Base-by-base conservation (phyloP, 1,140 invertebrate genomes). In the Pseudoatta argentina region DNA sequence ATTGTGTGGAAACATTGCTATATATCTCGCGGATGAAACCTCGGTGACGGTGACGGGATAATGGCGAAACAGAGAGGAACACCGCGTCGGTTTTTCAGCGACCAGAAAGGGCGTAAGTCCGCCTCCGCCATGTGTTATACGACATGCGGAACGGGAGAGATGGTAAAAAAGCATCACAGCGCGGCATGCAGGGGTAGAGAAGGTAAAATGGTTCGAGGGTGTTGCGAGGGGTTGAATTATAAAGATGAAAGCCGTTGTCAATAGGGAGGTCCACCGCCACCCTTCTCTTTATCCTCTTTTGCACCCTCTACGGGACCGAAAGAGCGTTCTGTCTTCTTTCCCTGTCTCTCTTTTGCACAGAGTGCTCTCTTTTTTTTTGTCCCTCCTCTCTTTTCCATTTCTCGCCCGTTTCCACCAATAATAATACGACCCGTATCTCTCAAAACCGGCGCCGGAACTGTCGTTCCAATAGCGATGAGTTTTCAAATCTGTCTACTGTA, bases 191-290 rank as follows among this genome's bases (percentile, higher is more conserved):
- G 79, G 79, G 89, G 91, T 90, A 91, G 93, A 92, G 92, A 93
- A 93, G 90, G 91, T 91, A 87, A 93, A 94, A 94, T 93, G 93
- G 93, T 94, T 93, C 86, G 91, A 93, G 92, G 93, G 93, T 94
- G 92, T 89, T 86, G 89, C 89, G 90, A 92, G 93, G 93, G 93
- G 92, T 93, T 93, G 93, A 93, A 94, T 93, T 94, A 94, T 94
- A 94, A 94, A 94, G 93, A 94, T 94, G 93, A 94, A 93, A 94
- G 93, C 92, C 92, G 92, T 94, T 93, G 93, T 93, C 93, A 93
- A 94, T 93, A 93, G 92, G 92, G 89, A 92, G 88, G 87, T 83
- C 88, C 85, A 92, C 91, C 89, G 91, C 88, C 90, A 89, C 88
- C 86, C 92, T 92, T 92, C 91, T 89, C 89, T 92, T 93, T 92